phyloP scores from a whole-genome alignment of 2,113 vertebrate species.

The Xiphias gladius region DNA sequence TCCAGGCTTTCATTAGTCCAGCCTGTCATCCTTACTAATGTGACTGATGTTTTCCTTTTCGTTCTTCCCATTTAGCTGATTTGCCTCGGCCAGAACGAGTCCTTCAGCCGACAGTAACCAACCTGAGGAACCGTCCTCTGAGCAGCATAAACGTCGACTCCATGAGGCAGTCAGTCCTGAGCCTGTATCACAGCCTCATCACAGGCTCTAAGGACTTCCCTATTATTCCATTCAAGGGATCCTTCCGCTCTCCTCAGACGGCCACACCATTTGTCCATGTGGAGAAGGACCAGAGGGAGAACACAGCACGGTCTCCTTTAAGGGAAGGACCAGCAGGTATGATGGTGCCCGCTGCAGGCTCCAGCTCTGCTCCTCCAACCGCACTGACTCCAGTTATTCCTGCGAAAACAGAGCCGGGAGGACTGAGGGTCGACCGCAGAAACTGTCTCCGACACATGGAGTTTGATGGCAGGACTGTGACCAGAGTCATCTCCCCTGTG shows the following conservation, averaged over 20 bases:
- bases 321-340: background rate
- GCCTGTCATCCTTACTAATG: no score
- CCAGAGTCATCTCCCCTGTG: no score
- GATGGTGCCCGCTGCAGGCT: background rate
- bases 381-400: no score
- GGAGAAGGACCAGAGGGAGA: background rate
- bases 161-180: background rate
- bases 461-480: background rate
- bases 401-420: background rate
- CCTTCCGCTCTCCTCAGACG: no score
- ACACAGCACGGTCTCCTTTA: no score
- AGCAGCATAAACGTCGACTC: no score
- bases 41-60: no score
- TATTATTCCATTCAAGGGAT: no score
- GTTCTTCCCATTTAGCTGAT: no score
- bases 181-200: background rate
- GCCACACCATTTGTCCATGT: background rate
- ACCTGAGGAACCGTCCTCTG: background rate
- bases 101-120: background rate
- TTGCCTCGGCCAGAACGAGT: background rate
- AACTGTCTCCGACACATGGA: background rate
- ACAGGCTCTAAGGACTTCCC: no score
- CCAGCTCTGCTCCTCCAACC: no score
- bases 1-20: background rate
- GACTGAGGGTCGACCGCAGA: background rate